A percentile compares a stretch with the other conserved stretches of the same genome.
Conservation (phyloP, 2,113 vertebrate genomes). For the Notothenia coriiceps region DNA sequence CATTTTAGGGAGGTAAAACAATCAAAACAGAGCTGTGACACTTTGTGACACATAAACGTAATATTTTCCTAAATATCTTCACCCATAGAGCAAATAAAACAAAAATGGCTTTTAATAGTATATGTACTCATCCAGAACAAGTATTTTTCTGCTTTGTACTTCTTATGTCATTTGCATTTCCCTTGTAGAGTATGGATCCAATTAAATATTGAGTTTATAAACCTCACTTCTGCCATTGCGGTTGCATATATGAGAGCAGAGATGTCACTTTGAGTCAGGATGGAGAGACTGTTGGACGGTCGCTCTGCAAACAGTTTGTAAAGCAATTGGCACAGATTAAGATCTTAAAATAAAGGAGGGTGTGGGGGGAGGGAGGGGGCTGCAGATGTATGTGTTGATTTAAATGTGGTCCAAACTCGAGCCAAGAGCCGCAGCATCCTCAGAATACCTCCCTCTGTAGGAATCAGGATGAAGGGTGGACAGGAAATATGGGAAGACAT, state of each 20-base stretch:
- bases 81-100: no score
- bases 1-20: no score
- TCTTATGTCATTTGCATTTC: no score
- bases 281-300: background rate
- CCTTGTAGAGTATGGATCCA: no score
- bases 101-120: no score
- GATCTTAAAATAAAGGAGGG: slow-evolving; percentile 37
- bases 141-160: no score
- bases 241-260: background rate
- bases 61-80: no score
- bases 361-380: background rate
- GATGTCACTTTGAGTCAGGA: background rate
- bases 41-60: no score
- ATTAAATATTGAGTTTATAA: no score
- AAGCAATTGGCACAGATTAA: slow-evolving; percentile 59
- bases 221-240: no score
- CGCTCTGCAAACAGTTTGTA: slow-evolving; percentile 16
- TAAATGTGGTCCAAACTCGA: slow-evolving; percentile 8
- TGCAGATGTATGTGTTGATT: slow-evolving; percentile 38
- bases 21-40: no score
- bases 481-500: background rate
- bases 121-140: no score
- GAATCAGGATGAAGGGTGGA: background rate
- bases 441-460: background rate
- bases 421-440: slow-evolving; percentile 17